These are phyloP conservation scores for Bombus confusus DNA, from an alignment of 1,140 invertebrate genomes.

Conservation along the genomic window DNA sequence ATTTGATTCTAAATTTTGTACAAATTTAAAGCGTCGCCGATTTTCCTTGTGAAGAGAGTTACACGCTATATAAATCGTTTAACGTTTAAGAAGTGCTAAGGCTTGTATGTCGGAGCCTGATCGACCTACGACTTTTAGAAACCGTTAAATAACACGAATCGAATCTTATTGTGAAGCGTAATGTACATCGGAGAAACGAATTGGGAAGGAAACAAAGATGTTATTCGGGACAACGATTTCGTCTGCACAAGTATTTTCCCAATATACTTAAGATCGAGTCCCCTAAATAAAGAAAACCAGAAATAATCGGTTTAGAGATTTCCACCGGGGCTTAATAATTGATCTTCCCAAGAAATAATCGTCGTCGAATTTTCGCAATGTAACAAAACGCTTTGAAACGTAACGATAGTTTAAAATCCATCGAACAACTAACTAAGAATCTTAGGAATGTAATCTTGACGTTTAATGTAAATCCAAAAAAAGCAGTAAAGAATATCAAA, in stretches of 20 bases:
- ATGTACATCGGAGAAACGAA: background rate
- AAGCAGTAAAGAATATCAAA: too few relatives aligned
- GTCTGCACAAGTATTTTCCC: slow-evolving; percentile 1
- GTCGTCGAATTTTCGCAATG: background rate
- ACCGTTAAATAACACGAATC: slow-evolving; percentile 6
- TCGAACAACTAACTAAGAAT: background rate
- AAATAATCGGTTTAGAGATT: slow-evolving; percentile 37
- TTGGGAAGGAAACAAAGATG: slow-evolving; percentile 16
- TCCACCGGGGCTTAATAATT: slow-evolving; percentile 7
- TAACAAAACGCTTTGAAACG: background rate
- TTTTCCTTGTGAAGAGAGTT: background rate
- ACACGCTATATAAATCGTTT: background rate
- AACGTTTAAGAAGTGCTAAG: background rate
- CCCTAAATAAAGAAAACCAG: background rate
- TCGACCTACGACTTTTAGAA: background rate
- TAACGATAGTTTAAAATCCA: background rate
- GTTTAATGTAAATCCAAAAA: background rate
- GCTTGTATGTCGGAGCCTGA: background rate
- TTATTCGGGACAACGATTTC: background rate
- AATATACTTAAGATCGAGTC: background rate
- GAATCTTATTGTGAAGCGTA: slow-evolving; percentile 3
- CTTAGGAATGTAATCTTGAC: background rate
- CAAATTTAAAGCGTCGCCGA: background rate
- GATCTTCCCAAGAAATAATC: background rate
- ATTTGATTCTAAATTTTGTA: background rate